Percentiles rank a stretch among this genome's conserved stretches.
These are phyloP conservation scores for Epinotia bilunana DNA, from an alignment of 2,888 invertebrate species.

Conservation along the genomic window DNA sequence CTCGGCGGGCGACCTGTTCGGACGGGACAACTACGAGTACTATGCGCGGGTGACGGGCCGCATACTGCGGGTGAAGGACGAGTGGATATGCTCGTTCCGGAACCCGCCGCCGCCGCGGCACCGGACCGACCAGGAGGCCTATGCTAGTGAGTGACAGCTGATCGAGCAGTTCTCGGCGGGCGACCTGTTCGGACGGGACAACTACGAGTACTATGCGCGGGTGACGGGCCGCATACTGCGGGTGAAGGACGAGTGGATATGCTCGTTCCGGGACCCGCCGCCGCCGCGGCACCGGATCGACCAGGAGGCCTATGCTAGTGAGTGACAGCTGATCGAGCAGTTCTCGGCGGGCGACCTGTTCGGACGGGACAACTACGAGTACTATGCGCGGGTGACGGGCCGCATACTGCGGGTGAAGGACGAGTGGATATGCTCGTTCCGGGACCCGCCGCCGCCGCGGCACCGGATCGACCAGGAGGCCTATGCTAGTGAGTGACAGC, in stretches of 20 bases:
- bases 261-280: conserved; percentile 95
- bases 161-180: conserved; percentile 98
- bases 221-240: conserved; percentile 96
- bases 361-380: conserved; percentile 97
- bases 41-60: conserved; percentile 97
- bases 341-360: conserved; percentile 98
- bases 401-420: conserved; percentile 96
- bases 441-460: conserved; percentile 90
- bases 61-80: conserved; percentile 95
- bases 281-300: conserved; percentile 86
- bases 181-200: conserved; percentile 96
- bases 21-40: conserved; percentile 96
- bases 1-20: conserved; percentile 97
- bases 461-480: conserved; percentile 87
- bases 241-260: conserved; percentile 98
- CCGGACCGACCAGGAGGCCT: conserved; percentile 87
- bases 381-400: conserved; percentile 97
- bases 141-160: conserved; percentile 91
- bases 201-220: conserved; percentile 97
- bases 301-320: conserved; percentile 88
- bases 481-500: conserved; percentile 90
- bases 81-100: conserved; percentile 97
- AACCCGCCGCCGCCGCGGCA: conserved; percentile 90
- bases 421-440: conserved; percentile 98
- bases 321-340: conserved; percentile 97